Percentiles rank a stretch among this genome's conserved stretches.
These are phyloP conservation scores for Salvator merianae DNA, from an alignment of 2,113 vertebrate genomes.

Conservation along the genomic window DNA sequence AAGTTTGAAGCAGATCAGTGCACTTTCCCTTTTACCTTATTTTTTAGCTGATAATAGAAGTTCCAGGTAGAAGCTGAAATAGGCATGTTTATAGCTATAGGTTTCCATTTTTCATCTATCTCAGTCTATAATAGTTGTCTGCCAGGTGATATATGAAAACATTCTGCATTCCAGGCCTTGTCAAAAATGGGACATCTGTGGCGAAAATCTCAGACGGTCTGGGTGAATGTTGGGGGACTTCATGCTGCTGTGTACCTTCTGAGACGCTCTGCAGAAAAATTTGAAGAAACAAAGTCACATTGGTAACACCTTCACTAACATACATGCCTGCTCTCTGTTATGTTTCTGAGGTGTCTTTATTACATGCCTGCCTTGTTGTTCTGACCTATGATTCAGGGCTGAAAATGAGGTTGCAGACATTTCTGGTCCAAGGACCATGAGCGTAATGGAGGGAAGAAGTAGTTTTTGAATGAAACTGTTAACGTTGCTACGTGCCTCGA, in stretches of 20 bases:
- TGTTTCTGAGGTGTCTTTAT: background rate
- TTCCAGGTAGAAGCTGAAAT: background rate
- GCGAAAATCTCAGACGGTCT: constrained; percentile 88
- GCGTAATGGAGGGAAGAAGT: background rate
- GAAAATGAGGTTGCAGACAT: no score
- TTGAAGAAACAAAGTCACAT: constrained; percentile 52
- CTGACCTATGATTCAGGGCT: background rate
- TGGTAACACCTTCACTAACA: constrained; percentile 35
- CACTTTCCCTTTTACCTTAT: background rate
- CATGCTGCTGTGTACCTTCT: constrained; percentile 94
- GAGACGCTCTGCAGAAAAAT: constrained; percentile 81
- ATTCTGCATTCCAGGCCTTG: constrained; percentile 80
- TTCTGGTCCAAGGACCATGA: no score
- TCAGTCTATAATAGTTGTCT: background rate
- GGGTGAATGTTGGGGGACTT: constrained; percentile 96
- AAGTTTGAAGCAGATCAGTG: background rate
- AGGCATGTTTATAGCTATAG: background rate
- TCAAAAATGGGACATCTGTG: constrained; percentile 89
- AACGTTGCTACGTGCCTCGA: constrained; percentile 6
- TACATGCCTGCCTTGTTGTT: background rate
- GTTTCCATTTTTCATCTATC: background rate
- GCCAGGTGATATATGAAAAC: background rate
- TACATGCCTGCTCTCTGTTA: background rate
- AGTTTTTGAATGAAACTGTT: constrained; percentile 3
- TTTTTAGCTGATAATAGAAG: background rate